Evolutionary conservation across 2,888 invertebrate species (phyloP).

Genomic region (Polyommatus icarus): DNA sequence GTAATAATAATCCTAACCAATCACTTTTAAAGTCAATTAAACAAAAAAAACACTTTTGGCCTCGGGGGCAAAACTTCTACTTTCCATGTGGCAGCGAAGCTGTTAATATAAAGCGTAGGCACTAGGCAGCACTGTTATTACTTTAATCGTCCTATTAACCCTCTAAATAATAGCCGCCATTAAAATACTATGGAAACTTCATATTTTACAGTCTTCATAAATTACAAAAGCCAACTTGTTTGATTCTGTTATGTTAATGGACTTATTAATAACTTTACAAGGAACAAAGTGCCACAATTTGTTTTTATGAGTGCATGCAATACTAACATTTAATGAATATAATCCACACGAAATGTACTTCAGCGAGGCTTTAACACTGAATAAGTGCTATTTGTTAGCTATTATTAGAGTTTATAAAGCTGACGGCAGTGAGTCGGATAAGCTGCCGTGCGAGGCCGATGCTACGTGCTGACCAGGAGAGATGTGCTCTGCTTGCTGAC

Average conservation of each 20-base stretch:
- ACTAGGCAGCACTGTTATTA: constrained; percentile 1
- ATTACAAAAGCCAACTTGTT: constrained; percentile 8
- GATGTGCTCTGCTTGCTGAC: too few relatives aligned
- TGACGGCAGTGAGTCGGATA: too few relatives aligned
- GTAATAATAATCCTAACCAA: too few relatives aligned
- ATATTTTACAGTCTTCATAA: constrained; percentile 24
- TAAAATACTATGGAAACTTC: constrained; percentile 8
- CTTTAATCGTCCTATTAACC: constrained; percentile 11
- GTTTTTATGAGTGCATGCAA: constrained; percentile 23
- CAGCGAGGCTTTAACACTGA: too few relatives aligned
- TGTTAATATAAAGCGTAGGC: neutral
- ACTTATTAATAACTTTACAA: constrained; percentile 21
- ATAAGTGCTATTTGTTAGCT: too few relatives aligned
- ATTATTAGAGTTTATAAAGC: too few relatives aligned
- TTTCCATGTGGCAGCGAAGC: too few relatives aligned
- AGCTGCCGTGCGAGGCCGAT: too few relatives aligned
- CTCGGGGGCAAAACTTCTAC: too few relatives aligned
- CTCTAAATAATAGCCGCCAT: neutral
- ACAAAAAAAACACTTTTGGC: too few relatives aligned
- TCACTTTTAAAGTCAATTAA: too few relatives aligned
- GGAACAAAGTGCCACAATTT: constrained; percentile 22
- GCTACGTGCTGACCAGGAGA: too few relatives aligned
- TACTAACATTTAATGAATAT: constrained; percentile 19
- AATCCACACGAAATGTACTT: neutral
- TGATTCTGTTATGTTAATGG: constrained; percentile 27